phyloP scores from a whole-genome alignment of 2,888 invertebrate genomes.

The Drosophila macrospina region DNA sequence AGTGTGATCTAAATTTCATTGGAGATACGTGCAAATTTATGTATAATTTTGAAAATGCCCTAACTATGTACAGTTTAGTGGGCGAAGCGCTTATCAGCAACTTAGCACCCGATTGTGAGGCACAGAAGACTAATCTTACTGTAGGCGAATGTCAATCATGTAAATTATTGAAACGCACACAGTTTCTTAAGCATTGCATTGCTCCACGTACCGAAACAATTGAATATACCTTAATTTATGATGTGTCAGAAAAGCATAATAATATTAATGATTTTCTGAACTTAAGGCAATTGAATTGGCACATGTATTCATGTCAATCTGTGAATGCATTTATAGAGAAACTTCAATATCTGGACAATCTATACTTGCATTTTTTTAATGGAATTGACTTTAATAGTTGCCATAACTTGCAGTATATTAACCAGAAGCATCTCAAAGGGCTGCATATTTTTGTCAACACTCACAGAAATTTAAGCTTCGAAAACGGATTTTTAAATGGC shows the following conservation, averaged over 20 bases:
- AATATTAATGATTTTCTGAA: background rate
- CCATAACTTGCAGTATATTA: background rate
- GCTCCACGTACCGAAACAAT: background rate
- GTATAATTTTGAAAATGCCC: background rate
- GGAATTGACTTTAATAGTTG: background rate
- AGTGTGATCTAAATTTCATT: background rate
- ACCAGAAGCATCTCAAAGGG: background rate
- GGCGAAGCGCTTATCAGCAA: background rate
- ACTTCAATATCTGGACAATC: background rate
- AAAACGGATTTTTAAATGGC: background rate
- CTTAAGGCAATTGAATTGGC: background rate
- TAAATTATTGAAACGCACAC: background rate
- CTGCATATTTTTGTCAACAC: background rate
- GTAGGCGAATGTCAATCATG: background rate
- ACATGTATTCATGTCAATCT: background rate
- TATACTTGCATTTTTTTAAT: background rate
- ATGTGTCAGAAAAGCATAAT: background rate
- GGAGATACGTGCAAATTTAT: background rate
- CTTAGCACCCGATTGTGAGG: background rate
- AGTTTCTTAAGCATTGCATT: background rate
- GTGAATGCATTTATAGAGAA: background rate
- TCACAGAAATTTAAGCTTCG: background rate
- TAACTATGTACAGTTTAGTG: background rate
- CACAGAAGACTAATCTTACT: too few species aligned
- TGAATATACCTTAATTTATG: background rate